Conservation (phyloP, 2,888 invertebrate species). For the Mythimna pallens region DNA sequence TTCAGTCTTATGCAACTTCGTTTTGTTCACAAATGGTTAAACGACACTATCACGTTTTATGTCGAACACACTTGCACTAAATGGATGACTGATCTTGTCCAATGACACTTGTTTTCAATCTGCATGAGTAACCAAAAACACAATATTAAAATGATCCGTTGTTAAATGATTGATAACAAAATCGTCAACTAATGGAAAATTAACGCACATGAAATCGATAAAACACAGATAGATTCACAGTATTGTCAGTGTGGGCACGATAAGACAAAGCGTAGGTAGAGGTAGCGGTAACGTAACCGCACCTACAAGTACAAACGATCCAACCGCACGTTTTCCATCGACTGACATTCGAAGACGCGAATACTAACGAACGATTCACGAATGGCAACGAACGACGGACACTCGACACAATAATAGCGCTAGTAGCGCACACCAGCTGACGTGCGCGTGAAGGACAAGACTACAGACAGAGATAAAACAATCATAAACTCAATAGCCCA, state of each 20-base stretch:
- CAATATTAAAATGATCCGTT: conserved; percentile 72
- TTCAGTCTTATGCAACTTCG: conserved; percentile 65
- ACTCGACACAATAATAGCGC: conserved; percentile 60
- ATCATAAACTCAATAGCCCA: conserved; percentile 12
- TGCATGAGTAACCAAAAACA: conserved; percentile 73
- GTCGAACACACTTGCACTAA: conserved; percentile 79
- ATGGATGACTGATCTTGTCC: conserved; percentile 82
- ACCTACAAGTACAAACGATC: conserved; percentile 73
- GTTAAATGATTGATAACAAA: conserved; percentile 60
- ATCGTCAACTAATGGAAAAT: conserved; percentile 70
- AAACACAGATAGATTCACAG: conserved; percentile 72
- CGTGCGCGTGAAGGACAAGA: conserved; percentile 66
- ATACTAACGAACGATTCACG: conserved; percentile 69
- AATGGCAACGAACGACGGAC: conserved; percentile 61
- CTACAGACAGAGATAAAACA: conserved; percentile 38
- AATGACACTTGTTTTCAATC: conserved; percentile 81
- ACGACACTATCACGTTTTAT: conserved; percentile 72
- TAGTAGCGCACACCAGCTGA: conserved; percentile 67
- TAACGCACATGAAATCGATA: conserved; percentile 79
- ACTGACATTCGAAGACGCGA: conserved; percentile 75
- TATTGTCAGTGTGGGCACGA: conserved; percentile 69
- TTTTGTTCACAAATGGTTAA: conserved; percentile 66
- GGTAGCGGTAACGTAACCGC: conserved; percentile 74
- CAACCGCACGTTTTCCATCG: conserved; percentile 77
- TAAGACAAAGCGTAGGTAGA: conserved; percentile 78